Base-by-base conservation (phyloP, 2,888 invertebrate genomes). In the Acleris sparsana region DNA sequence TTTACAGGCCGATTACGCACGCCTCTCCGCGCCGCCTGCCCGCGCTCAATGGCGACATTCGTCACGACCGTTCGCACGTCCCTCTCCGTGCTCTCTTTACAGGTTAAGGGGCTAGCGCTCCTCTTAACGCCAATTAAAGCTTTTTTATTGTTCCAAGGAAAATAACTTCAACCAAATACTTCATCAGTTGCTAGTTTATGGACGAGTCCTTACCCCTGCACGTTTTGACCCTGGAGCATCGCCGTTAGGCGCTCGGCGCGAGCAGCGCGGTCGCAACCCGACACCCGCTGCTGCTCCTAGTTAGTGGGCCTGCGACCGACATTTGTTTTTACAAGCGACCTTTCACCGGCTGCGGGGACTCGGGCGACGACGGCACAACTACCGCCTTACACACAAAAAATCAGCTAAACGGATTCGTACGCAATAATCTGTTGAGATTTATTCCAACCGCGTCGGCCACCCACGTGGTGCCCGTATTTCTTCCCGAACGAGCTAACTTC, bases 401-500 rank as follows among this genome's bases (percentile, higher is more conserved):
- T 78, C 75, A 73, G 80, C 84, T 82, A 83, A 86, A 80, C 77
- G 79, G 82, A 84, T 88, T 85, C 80, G 80, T 86, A 87, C 80
- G 85, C 84, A 88, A 87, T 88, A 89, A 89, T 87, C 87, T 87
- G 85, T 85, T 75, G 83, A 88, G 89, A 89, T 88, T 89, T 87
- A 85, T 82, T 80, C 82, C 79, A 74, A 82, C 84, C 84, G 80
- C 83, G 74, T 76, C 79, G 91, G 79, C 92, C 92, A 92, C 92
- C 92, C 92, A 92, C 91, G 88, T 87, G 89, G 90, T 84, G 80
- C 81, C 86, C 83, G 88, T 92, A 91, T 83, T 88, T 92, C 92
- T 91, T 88, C 88, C 87, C 83, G 86, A 91, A 90, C 88, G 91
- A 92, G 90, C 91, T 88, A 91, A 92, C 92, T 91, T 92, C 91